Conservation (phyloP, 2,797 vertebrate genomes). For the Dendrocincla fuliginosa region DNA sequence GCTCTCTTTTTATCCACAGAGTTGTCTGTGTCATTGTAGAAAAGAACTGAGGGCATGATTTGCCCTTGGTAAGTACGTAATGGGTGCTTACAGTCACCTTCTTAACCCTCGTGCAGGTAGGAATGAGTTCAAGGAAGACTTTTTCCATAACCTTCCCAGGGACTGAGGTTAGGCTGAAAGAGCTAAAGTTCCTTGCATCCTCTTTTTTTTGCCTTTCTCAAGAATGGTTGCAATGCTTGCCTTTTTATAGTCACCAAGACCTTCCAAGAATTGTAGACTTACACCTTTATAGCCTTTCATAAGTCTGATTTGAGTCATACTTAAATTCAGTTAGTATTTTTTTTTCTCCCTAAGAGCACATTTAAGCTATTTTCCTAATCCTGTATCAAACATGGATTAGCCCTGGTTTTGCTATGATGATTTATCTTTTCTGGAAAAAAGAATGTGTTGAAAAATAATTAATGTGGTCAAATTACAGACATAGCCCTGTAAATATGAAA, state of each 20-base stretch:
- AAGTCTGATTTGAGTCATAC: background rate
- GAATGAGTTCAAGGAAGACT: background rate
- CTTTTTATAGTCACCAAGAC: background rate
- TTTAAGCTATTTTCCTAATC: background rate
- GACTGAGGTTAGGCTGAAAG: background rate
- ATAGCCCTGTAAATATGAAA: constrained; percentile 80
- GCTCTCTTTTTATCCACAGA: background rate
- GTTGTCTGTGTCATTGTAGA: background rate
- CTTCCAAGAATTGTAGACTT: background rate
- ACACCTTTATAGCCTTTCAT: background rate
- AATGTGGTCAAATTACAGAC: constrained; percentile 59
- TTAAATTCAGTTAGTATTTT: background rate
- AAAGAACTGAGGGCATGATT: background rate
- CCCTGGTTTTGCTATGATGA: background rate
- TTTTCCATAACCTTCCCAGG: background rate
- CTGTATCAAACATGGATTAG: background rate
- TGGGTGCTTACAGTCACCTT: background rate
- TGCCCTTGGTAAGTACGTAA: background rate
- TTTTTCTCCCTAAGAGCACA: background rate
- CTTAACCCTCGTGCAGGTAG: background rate
- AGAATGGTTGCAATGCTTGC: background rate
- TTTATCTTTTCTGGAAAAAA: background rate
- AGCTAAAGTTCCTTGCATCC: background rate
- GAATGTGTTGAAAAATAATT: background rate
- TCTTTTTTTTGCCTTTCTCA: background rate